Evolutionary conservation across 2,113 vertebrate genomes (phyloP).

Genomic region (Prietella phreatophila): DNA sequence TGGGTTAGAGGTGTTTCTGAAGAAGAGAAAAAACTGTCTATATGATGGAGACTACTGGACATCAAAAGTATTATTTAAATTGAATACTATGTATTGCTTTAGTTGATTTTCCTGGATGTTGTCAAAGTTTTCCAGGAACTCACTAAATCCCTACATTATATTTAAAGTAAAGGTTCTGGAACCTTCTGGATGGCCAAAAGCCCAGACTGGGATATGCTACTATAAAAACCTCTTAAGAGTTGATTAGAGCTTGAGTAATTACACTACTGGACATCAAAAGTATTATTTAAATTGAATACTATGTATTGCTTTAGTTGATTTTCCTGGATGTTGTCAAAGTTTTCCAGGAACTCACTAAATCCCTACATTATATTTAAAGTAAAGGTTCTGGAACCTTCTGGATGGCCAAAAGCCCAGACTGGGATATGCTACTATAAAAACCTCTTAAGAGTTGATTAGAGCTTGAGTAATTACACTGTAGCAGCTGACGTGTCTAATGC

Average conservation of each 20-base stretch:
- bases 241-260: slow-evolving; percentile 37
- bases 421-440: slow-evolving; percentile 27
- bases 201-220: slow-evolving; percentile 21
- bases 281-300: not conserved
- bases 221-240: slow-evolving; percentile 28
- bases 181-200: not conserved
- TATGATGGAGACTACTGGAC: not conserved
- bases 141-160: not conserved
- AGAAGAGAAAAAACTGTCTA: not conserved
- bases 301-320: not conserved
- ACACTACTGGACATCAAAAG: not conserved
- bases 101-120: not conserved
- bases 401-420: not conserved
- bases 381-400: not conserved
- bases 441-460: slow-evolving; percentile 28
- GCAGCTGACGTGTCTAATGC: slow-evolving; percentile 17
- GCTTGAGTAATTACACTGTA: slow-evolving; percentile 31
- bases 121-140: not conserved
- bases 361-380: not conserved
- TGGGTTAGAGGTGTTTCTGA: slow-evolving; percentile 26
- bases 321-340: not conserved
- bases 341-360: not conserved
- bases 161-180: not conserved
- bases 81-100: not conserved
- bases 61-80: not conserved